Conservation (phyloP, 1,140 invertebrate species). For the Drosophila santomea region DNA sequence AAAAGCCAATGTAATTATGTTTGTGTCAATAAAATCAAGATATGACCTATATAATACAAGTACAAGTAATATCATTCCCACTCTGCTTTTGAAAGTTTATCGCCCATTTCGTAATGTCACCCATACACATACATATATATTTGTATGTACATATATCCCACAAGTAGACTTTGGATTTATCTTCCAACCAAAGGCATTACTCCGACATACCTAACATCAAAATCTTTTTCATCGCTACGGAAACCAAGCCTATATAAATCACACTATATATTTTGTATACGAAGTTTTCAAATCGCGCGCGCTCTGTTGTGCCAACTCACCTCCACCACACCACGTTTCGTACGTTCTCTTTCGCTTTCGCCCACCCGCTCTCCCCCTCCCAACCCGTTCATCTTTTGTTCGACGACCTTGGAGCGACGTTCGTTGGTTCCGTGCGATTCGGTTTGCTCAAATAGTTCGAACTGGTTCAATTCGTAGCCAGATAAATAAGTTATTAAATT, state of each 20-base stretch:
- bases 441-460: constrained; percentile 1
- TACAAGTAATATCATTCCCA: too few species aligned
- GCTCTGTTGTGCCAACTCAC: not conserved
- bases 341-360: not conserved
- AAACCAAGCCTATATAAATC: not conserved
- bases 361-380: constrained; percentile 1
- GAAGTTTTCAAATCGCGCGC: constrained; percentile 23
- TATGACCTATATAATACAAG: not conserved
- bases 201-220: not conserved
- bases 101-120: too few species aligned
- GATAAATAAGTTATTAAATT: not conserved
- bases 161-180: not conserved
- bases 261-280: not conserved
- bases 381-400: not conserved
- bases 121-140: too few species aligned
- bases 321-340: constrained; percentile 6
- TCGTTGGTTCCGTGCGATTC: constrained; percentile 9
- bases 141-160: too few species aligned
- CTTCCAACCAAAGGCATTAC: not conserved
- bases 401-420: not conserved
- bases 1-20: constrained; percentile 32
- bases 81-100: too few species aligned
- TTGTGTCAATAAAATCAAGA: constrained; percentile 23
- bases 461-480: not conserved
- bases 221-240: not conserved